Evolutionary conservation across 2,797 vertebrate genomes (phyloP).

Genomic region (Xiphophorus birchmanni): DNA sequence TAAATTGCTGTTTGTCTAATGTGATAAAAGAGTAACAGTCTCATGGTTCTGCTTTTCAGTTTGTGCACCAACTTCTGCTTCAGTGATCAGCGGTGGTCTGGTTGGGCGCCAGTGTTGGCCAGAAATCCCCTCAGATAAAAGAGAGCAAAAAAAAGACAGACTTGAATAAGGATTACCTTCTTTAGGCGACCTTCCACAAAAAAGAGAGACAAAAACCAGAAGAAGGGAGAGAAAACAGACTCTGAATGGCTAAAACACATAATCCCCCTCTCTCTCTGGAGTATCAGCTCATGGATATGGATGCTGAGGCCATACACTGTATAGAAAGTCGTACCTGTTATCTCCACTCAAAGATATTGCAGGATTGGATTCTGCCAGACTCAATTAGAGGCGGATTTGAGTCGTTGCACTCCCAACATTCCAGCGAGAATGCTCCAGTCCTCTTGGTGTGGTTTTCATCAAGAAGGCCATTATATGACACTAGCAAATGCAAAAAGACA

Average conservation of each 20-base stretch:
- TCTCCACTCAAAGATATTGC: slow-evolving; percentile 58
- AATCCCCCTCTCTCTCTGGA: slow-evolving; percentile 71
- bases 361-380: slow-evolving; percentile 61
- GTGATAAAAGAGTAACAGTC: slow-evolving; percentile 72
- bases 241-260: slow-evolving; percentile 68
- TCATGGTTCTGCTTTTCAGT: slow-evolving; percentile 51
- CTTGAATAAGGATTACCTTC: slow-evolving; percentile 77
- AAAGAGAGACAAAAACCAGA: slow-evolving; percentile 43
- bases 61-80: slow-evolving; percentile 56
- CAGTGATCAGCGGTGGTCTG: slow-evolving; percentile 65
- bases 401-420: slow-evolving; percentile 35
- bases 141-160: slow-evolving; percentile 49
- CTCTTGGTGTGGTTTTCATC: slow-evolving; percentile 27
- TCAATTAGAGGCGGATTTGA: slow-evolving; percentile 48
- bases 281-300: slow-evolving; percentile 54
- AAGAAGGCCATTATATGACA: slow-evolving; percentile 39
- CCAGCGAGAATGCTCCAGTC: slow-evolving; percentile 25
- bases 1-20: slow-evolving; percentile 68
- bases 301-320: slow-evolving; percentile 46
- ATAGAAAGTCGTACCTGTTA: slow-evolving; percentile 57
- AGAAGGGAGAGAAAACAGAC: slow-evolving; percentile 48
- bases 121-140: slow-evolving; percentile 75
- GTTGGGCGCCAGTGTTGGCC: slow-evolving; percentile 55
- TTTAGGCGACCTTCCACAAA: slow-evolving; percentile 79
- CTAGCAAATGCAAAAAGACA: slow-evolving; percentile 19